Evolutionary conservation across 2,113 vertebrate genomes (phyloP), one percentile per base, ranked within the genome.

Genomic region (Scophthalmus maximus): DNA sequence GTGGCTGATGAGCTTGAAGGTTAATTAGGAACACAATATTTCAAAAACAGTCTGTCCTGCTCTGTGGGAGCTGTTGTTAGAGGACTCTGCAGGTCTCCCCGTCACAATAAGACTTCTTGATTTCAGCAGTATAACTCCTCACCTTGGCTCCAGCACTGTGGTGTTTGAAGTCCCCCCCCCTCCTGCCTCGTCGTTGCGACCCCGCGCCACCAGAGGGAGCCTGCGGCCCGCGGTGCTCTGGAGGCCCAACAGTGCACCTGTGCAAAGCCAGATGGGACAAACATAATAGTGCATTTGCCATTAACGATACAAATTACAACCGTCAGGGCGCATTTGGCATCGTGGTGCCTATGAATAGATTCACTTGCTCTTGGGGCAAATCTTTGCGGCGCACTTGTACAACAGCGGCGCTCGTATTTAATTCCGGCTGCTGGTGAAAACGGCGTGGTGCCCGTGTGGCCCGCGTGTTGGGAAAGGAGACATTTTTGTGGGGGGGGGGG

Each of bases 221-320:
- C 69, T n/a, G 32, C 84, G 73, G 58, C 11, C 53, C 81, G 73
- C 68, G 83, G 81, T 84, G 83, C 90, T 85, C 82, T 73, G 67
- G 76, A 73, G 75, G 64, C 72, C 87, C 87, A 87, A 91, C 91
- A 92, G 87, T 89, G 92, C 91, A 92, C 92, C 92, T 93, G 92
- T 88, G 88, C 89, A 75, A 84, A 90, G 88, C 88, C 89, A 92
- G 92, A 93, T 91, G 91, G 92, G 92, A 91, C 92, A 92, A 93
- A 92, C 76, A n/a, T 87, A 92, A 91, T 84, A 82, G 89, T 56
- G 87, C 87, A 91, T 92, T n/a, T 91, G 89, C 88, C 92, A 93
- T 92, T 91, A 93, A 90, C 88, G 91, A 92, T 93, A 92, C 91
- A 93, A 92, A 94, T 92, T 77, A 90, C 89, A n/a, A 80, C 92